Evolutionary conservation across 2,888 invertebrate genomes (phyloP), one percentile per base, ranked within the genome.

Genomic region (Conops quadrifasciatus): DNA sequence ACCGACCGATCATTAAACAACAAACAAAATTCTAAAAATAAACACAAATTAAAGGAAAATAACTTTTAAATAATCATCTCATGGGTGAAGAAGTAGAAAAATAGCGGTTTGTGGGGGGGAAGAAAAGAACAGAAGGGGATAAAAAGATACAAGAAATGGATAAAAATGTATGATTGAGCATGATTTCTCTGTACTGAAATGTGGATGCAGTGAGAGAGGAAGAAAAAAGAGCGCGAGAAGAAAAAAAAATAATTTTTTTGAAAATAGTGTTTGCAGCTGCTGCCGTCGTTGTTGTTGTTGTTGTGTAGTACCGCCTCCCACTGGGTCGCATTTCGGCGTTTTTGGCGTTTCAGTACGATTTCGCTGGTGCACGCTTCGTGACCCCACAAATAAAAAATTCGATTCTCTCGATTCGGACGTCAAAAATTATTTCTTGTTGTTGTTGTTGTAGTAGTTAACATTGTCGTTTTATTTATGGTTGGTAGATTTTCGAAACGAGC

Each of bases 11-110:
- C n/a, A 53, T 19, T 53, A 30, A 36, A 64, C 24, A 36, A 64
- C n/a, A 45, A 64, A 28, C 49, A 62, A 53, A 43, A 28, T 9
- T 69, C 69, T 62, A 63, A 69, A 69, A 69, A 63, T 69, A 69
- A 36, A 16, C 51, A 49, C 21, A 68, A 68, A 65, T 64, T 53
- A 36, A 30, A 66, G 36, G 36, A 66, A 5, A 26, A 24, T 15
- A 26, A 21, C 3, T 58, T 28, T 24, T 2, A 58, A 58, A 58
- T 58, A 26, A 26, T 28, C 53, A 2, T n/a, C 58, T 16, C 49
- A 36, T 36, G 9, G 49, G 49, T n/a, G 49, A 26, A 58, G 2
- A 13, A 28, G 11, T 2, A 58, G 15, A 26, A 4, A 24, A 16
- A 56, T 5, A 24, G 56, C 5, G 11, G 11, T 19, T 56, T 56